Evolutionary conservation across 2,888 invertebrate genomes (phyloP).

Genomic region (Cosmia trapezina): DNA sequence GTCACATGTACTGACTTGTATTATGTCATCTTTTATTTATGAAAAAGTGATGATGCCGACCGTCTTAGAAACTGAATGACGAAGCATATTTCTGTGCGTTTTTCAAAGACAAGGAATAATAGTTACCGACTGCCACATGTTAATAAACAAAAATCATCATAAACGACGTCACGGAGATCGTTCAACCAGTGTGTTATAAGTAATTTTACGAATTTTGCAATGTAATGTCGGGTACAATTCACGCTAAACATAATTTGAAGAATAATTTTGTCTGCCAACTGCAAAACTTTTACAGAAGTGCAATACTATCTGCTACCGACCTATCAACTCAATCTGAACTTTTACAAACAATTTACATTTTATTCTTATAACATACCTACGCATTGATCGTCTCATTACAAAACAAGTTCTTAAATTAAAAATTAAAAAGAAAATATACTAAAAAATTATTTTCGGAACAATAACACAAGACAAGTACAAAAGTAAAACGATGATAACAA

Average conservation of each 20-base stretch:
- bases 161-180: background rate
- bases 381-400: too few species aligned
- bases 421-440: too few species aligned
- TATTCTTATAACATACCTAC: background rate
- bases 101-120: background rate
- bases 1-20: too few species aligned
- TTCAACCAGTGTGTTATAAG: background rate
- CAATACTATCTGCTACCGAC: too few species aligned
- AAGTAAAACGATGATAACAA: too few species aligned
- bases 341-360: too few species aligned
- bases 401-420: too few species aligned
- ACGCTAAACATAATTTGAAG: background rate
- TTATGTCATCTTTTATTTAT: background rate
- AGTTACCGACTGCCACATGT: background rate
- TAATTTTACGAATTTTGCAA: background rate
- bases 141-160: background rate
- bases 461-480: too few species aligned
- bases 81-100: background rate
- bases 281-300: background rate
- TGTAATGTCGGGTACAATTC: background rate
- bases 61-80: background rate
- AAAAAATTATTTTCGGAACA: too few species aligned
- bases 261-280: background rate
- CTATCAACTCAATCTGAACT: too few species aligned
- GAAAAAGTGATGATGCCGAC: background rate